Evolutionary conservation across 2,888 invertebrate species (phyloP).

Genomic region (Cabera pusaria): DNA sequence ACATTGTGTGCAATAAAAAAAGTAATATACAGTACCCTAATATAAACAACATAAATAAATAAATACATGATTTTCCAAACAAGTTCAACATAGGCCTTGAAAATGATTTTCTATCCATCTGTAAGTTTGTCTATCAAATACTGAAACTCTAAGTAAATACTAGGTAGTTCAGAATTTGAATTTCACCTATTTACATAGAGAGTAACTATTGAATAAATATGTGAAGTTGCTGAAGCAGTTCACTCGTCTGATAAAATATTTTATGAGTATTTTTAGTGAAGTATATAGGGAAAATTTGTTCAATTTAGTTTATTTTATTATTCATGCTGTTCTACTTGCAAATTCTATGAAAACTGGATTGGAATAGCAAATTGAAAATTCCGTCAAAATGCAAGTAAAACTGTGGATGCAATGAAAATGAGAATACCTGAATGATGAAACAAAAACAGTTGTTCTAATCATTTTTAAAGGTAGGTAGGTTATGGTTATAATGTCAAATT

Average conservation of each 20-base stretch:
- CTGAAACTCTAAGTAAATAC: constrained; percentile 4
- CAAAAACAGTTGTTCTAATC: too few species aligned
- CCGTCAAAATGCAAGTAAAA: neutral
- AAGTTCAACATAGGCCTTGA: neutral
- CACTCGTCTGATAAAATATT: constrained; percentile 15
- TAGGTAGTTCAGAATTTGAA: constrained; percentile 8
- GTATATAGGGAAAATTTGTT: constrained; percentile 21
- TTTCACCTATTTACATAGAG: constrained; percentile 23
- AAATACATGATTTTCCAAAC: too few species aligned
- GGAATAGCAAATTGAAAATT: constrained; percentile 7
- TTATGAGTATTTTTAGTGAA: constrained; percentile 14
- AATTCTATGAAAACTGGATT: constrained; percentile 10
- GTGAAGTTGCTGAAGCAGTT: constrained; percentile 13
- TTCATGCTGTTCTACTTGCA: constrained; percentile 17
- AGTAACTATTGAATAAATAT: constrained; percentile 27
- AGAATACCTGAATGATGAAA: too few species aligned
- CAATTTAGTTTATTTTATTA: constrained; percentile 30
- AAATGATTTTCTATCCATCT: neutral
- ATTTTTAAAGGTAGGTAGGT: too few species aligned
- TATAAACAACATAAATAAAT: too few species aligned
- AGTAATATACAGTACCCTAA: too few species aligned
- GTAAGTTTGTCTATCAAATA: constrained; percentile 1
- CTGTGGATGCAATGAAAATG: too few species aligned
- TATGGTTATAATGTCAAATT: too few species aligned
- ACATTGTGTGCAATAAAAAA: too few species aligned